Conservation (phyloP, 2,888 invertebrate genomes). For the Drosophila cyrtoloma region DNA sequence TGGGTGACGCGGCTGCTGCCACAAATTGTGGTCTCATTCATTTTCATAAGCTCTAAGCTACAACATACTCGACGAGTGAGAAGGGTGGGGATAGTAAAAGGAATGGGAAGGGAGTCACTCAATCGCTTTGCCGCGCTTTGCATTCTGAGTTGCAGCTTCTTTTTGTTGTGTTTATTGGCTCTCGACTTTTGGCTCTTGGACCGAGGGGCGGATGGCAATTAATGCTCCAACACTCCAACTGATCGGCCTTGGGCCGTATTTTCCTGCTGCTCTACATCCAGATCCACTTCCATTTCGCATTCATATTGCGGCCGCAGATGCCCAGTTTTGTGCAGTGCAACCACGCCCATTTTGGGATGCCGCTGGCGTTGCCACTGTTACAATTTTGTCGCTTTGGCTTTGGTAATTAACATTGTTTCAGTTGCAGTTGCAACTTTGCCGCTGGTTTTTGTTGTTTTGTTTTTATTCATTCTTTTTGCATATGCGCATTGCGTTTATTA, state of each 20-base stretch:
- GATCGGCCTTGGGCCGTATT: constrained; percentile 75
- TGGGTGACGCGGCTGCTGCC: constrained; percentile 7
- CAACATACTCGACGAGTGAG: not conserved
- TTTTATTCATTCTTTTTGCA: constrained; percentile 52
- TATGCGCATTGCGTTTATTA: constrained; percentile 69
- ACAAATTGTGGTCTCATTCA: constrained; percentile 59
- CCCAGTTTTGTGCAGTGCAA: constrained; percentile 11
- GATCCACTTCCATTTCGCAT: constrained; percentile 1
- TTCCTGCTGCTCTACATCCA: constrained; percentile 61
- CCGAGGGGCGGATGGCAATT: constrained; percentile 48
- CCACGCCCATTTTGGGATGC: constrained; percentile 42
- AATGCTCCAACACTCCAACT: constrained; percentile 53
- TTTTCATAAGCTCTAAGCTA: constrained; percentile 57
- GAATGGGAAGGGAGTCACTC: not conserved
- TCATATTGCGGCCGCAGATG: constrained; percentile 20
- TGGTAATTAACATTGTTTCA: constrained; percentile 67
- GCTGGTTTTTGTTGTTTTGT: not conserved
- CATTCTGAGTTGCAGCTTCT: constrained; percentile 16
- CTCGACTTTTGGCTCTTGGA: not conserved
- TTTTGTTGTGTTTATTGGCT: not conserved
- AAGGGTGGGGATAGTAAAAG: not conserved
- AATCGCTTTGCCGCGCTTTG: constrained; percentile 16
- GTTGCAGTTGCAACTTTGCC: constrained; percentile 37
- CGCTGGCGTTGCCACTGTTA: constrained; percentile 72
- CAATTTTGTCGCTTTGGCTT: constrained; percentile 70